A percentile compares a stretch with the other conserved stretches of the same genome.
phyloP scores from a whole-genome alignment of 2,113 vertebrate genomes.

The Syngnathus scovelli region DNA sequence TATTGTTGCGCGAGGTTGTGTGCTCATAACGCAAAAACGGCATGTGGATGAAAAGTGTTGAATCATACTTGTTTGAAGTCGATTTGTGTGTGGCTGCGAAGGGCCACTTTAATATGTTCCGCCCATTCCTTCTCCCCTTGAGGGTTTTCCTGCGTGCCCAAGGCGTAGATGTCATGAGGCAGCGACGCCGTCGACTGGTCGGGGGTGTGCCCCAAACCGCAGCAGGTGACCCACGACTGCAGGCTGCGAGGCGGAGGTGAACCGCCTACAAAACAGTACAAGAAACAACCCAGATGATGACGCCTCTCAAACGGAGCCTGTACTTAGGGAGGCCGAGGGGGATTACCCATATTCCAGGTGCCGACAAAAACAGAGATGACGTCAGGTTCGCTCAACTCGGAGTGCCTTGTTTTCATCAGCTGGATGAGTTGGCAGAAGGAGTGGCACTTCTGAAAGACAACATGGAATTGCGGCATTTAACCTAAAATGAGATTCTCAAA shows the following conservation, averaged over 20 bases:
- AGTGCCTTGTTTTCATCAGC: constrained; percentile 77
- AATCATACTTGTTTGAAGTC: constrained; percentile 77
- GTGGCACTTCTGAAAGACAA: constrained; percentile 72
- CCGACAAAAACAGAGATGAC: constrained; percentile 80
- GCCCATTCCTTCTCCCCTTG: constrained; percentile 84
- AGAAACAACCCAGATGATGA: background rate
- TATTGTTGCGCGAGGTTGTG: background rate
- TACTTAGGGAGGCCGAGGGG: background rate
- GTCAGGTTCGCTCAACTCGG: constrained; percentile 74
- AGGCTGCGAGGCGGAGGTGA: constrained; percentile 73
- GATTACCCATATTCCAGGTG: constrained; percentile 87
- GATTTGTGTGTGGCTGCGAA: constrained; percentile 72
- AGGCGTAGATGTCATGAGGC: constrained; percentile 80
- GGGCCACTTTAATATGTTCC: constrained; percentile 73
- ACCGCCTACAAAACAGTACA: constrained; percentile 63
- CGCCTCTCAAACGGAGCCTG: background rate
- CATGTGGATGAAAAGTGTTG: background rate
- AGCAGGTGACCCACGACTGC: constrained; percentile 80
- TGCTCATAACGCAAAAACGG: background rate
- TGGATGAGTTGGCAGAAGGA: constrained; percentile 83
- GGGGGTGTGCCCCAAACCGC: constrained; percentile 73
- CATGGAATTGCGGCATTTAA: background rate
- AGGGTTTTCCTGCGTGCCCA: constrained; percentile 85
- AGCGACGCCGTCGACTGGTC: constrained; percentile 72
- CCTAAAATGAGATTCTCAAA: no score